These are phyloP conservation scores for Pyrgilauda ruficollis DNA, from an alignment of 2,113 vertebrate genomes.

Conservation along the genomic window DNA sequence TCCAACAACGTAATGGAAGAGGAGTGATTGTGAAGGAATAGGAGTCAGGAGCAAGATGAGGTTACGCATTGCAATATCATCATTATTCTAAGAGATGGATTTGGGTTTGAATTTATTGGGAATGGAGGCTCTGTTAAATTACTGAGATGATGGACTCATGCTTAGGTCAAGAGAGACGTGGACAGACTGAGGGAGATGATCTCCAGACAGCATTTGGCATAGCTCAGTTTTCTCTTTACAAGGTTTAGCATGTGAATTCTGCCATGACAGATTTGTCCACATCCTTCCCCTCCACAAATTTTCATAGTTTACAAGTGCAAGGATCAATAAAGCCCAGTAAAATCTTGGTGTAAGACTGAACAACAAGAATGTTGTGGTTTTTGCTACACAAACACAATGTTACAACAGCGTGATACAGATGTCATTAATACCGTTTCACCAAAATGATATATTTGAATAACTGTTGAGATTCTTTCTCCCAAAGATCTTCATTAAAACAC, in stretches of 20 bases:
- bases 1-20: neutral
- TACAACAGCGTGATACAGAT: neutral
- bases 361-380: accelerated
- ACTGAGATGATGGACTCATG: neutral
- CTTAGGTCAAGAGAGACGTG: neutral
- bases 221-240: neutral
- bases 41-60: neutral
- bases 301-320: neutral
- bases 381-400: neutral
- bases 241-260: neutral
- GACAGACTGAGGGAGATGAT: neutral
- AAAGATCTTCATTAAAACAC: neutral
- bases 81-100: accelerated
- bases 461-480: neutral
- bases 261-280: neutral
- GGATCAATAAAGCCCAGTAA: neutral
- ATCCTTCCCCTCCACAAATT: neutral
- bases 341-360: neutral
- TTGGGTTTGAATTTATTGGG: neutral
- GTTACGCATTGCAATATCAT: neutral
- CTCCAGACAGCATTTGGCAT: neutral
- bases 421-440: neutral
- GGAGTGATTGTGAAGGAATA: neutral
- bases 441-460: neutral
- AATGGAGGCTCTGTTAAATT: neutral